These are phyloP conservation scores for Adelosebastes latens DNA, from an alignment of 2,797 vertebrate species.

Conservation along the genomic window DNA sequence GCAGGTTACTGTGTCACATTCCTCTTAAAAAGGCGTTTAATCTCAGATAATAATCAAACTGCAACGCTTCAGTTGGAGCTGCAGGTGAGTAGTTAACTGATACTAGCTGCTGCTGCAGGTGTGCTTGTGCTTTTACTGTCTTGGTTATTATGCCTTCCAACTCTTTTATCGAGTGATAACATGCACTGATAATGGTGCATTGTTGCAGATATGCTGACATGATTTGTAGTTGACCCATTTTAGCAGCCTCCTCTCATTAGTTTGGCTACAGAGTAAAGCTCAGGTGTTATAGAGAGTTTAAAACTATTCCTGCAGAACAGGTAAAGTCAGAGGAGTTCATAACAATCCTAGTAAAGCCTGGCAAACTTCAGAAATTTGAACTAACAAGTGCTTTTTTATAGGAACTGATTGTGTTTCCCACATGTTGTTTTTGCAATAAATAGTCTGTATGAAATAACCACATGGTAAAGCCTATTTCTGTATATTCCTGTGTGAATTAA, in stretches of 20 bases:
- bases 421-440: too few species aligned
- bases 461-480: too few species aligned
- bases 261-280: neutral
- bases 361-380: neutral
- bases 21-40: rapidly evolving
- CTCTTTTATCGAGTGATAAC: neutral
- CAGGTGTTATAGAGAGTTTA: neutral
- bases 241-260: neutral
- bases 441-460: too few species aligned
- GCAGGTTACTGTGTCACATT: neutral
- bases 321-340: neutral
- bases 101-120: neutral
- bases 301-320: neutral
- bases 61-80: neutral
- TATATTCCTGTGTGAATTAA: too few species aligned
- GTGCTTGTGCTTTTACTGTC: neutral
- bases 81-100: slow-evolving; percentile 33
- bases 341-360: neutral
- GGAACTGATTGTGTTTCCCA: too few species aligned
- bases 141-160: too few species aligned
- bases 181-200: neutral
- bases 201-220: neutral
- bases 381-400: too few species aligned
- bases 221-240: neutral
- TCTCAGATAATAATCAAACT: neutral